Evolutionary conservation across 2,113 vertebrate species (phyloP), one percentile per base, ranked within the genome.

Genomic region (Litocranius walleri): DNA sequence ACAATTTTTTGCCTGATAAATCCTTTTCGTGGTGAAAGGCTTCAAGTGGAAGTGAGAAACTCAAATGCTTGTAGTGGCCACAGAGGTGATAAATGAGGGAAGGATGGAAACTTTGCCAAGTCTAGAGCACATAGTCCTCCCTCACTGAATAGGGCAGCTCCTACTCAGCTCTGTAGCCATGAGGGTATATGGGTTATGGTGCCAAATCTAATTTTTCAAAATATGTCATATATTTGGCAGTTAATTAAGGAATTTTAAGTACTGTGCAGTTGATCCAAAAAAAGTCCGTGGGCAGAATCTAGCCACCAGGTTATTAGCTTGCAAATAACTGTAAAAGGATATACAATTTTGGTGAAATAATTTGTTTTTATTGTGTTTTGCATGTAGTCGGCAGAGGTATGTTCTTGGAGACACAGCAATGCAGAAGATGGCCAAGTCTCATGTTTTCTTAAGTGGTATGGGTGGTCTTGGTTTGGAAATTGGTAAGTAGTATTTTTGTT

Each of bases 391-490:
- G 45, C 99, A 99, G 98, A 99, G 99, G 16, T 99, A 99, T 59
- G 99, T 99, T 93, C 99, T 99, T 97, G 99, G 99, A 98, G 99
- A 99, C 98, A 99, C 98, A 13, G 99, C 99, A 78, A 99, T 99
- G 99, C 99, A 99, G 98, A 99, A 99, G 99, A 99, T 99, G 99
- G 99, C 99, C 92, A 99, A 99, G 98, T 99, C 99, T 56, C 99
- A 99, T 0, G 99, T 99, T 50, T 99, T 99, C 98, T 99, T 99
- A 93, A 99, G 99, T 99, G 99, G 99, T 94, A 97, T 99, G 98
- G 99, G 99, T 92, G 99, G 99, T 67, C 98, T 99, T 96, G 99
- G 99, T 97, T 98, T 99, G 67, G 99, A 99, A 98, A 99, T 99
- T 97, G 99, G 99, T 99, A 98, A 98, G 99, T 98, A 94, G 3